Percentiles rank a stretch among this genome's conserved stretches.
These are phyloP conservation scores for Amblyjoppa proteus DNA, from an alignment of 2,888 invertebrate species.

Conservation along the genomic window DNA sequence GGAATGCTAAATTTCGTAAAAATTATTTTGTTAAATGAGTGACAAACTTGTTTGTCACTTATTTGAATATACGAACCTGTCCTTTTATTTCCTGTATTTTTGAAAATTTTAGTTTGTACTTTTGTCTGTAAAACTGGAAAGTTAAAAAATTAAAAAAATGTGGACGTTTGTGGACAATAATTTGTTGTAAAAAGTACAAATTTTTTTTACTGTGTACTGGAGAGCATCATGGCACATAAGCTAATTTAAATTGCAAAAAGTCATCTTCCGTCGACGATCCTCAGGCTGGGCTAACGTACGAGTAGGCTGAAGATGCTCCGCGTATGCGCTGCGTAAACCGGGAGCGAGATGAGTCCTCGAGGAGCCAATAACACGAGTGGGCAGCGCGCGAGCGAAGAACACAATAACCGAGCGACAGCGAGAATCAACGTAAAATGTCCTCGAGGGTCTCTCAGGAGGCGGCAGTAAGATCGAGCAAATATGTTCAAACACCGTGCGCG, in stretches of 20 bases:
- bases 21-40: too few species aligned
- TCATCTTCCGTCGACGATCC: not conserved
- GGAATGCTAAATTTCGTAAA: too few species aligned
- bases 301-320: constrained; percentile 20
- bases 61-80: too few species aligned
- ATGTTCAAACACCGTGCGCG: constrained; percentile 76
- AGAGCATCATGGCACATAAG: not conserved
- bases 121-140: too few species aligned
- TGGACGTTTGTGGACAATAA: too few species aligned
- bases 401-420: constrained; percentile 18
- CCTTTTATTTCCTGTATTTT: too few species aligned
- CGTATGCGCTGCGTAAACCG: constrained; percentile 43
- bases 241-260: constrained; percentile 2
- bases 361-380: constrained; percentile 68
- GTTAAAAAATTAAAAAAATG: too few species aligned
- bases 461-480: constrained; percentile 72
- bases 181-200: too few species aligned
- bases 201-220: too few species aligned
- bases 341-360: constrained; percentile 50
- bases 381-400: constrained; percentile 38
- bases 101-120: too few species aligned
- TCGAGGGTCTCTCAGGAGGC: constrained; percentile 66
- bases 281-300: not conserved
- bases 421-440: constrained; percentile 50
- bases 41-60: too few species aligned